These are phyloP conservation scores for Catonia carolina DNA, from an alignment of 2,888 invertebrate genomes.

Conservation along the genomic window DNA sequence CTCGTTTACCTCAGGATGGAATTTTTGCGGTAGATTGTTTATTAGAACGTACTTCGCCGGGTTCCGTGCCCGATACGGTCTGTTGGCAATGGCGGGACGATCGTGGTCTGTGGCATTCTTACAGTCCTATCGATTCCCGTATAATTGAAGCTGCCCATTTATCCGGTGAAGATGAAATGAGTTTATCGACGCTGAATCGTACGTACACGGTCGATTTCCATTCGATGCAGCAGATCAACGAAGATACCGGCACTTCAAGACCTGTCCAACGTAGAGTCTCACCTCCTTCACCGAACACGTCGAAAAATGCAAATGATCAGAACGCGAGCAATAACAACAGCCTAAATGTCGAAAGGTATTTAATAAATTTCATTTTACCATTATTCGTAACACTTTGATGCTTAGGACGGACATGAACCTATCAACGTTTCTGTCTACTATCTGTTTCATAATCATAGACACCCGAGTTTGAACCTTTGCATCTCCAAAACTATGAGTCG, in stretches of 20 bases:
- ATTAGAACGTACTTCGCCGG: slow-evolving; percentile 65
- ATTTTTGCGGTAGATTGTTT: slow-evolving; percentile 90
- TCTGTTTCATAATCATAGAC: no score
- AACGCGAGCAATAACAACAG: slow-evolving; percentile 22
- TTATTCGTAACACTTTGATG: no score
- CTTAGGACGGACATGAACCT: no score
- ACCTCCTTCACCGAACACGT: slow-evolving; percentile 46
- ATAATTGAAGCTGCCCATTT: slow-evolving; percentile 92
- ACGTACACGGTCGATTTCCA: slow-evolving; percentile 95
- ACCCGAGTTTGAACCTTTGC: no score
- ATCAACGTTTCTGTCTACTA: no score
- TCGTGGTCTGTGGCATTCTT: slow-evolving; percentile 82
- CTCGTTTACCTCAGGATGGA: slow-evolving; percentile 88
- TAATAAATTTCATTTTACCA: no score
- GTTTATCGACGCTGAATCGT: slow-evolving; percentile 82
- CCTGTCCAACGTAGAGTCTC: slow-evolving; percentile 78
- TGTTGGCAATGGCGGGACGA: slow-evolving; percentile 98
- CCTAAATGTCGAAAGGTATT: slow-evolving; percentile 1
- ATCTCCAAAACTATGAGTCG: no score
- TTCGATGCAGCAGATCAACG: slow-evolving; percentile 97
- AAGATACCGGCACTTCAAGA: slow-evolving; percentile 91
- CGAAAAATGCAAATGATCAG: slow-evolving; percentile 29
- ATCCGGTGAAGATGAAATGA: slow-evolving; percentile 92
- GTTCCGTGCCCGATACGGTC: slow-evolving; percentile 53
- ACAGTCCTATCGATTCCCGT: slow-evolving; percentile 86